phyloP scores from a whole-genome alignment of 2,888 invertebrate genomes.

The Bursaphelenchus okinawaensis region DNA sequence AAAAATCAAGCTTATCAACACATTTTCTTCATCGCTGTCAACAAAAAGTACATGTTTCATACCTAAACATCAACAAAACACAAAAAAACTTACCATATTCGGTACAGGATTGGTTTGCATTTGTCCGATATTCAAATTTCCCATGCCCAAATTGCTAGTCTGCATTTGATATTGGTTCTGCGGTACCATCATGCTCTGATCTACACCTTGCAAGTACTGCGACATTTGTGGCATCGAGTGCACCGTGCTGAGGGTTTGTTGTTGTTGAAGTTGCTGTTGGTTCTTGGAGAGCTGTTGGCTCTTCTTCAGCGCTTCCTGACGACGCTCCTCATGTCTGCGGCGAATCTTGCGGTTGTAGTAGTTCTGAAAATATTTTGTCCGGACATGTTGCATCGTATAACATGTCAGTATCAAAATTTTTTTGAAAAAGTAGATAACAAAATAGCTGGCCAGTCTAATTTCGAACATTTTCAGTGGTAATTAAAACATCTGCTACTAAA shows the following conservation, averaged over 20 bases:
- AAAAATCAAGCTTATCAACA: no score
- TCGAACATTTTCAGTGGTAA: no score
- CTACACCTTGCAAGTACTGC: not conserved
- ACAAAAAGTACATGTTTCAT: no score
- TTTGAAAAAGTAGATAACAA: no score
- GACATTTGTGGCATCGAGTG: constrained; percentile 5
- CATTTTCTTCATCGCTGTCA: no score
- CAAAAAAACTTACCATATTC: not conserved
- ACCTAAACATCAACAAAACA: not conserved
- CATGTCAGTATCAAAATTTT: not conserved
- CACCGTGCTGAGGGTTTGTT: not conserved
- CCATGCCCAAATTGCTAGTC: not conserved
- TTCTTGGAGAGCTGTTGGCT: constrained; percentile 10
- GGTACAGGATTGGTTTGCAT: not conserved
- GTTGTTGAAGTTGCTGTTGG: constrained; percentile 9
- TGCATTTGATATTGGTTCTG: not conserved
- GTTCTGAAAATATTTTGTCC: constrained; percentile 34
- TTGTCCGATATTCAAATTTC: not conserved
- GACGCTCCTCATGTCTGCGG: constrained; percentile 27
- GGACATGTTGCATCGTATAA: not conserved
- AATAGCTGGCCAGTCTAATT: no score
- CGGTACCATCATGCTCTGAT: not conserved
- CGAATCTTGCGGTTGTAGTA: constrained; percentile 50
- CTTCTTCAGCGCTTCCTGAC: constrained; percentile 19
- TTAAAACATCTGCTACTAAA: no score